These are phyloP conservation scores for Poeciliopsis retropinna DNA, from an alignment of 2,113 vertebrate species.

Conservation along the genomic window DNA sequence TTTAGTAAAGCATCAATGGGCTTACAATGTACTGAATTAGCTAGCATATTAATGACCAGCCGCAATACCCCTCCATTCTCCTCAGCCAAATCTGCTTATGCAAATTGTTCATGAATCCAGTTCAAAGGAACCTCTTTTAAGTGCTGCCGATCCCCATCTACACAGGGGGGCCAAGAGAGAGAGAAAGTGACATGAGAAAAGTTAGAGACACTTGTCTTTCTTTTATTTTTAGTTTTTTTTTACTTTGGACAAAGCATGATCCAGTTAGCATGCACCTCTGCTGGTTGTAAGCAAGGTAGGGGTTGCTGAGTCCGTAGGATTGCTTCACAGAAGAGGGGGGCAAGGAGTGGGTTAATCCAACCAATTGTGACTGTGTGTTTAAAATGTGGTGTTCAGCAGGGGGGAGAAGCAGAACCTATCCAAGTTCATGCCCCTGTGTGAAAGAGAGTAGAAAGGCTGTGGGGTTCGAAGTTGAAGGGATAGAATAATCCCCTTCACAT, in stretches of 20 bases:
- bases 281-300: constrained; percentile 89
- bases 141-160: constrained; percentile 87
- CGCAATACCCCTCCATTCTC: constrained; percentile 92
- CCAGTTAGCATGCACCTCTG: constrained; percentile 97
- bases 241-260: constrained; percentile 93
- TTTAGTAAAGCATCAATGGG: constrained; percentile 98
- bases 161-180: constrained; percentile 84
- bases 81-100: constrained; percentile 99
- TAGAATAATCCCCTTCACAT: constrained; percentile 90
- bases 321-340: constrained; percentile 72
- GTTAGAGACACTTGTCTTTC: constrained; percentile 97
- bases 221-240: constrained; percentile 67
- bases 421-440: constrained; percentile 88
- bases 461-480: constrained; percentile 87
- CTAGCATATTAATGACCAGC: constrained; percentile 99
- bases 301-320: constrained; percentile 90
- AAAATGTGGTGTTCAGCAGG: constrained; percentile 87
- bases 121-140: constrained; percentile 96
- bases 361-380: constrained; percentile 93
- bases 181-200: constrained; percentile 99
- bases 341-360: constrained; percentile 88
- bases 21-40: constrained; percentile 99
- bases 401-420: constrained; percentile 86
- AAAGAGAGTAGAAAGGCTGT: constrained; percentile 76
- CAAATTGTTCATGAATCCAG: constrained; percentile 99